A percentile compares a stretch with the other conserved stretches of the same genome.
phyloP scores from a whole-genome alignment of 2,113 vertebrate genomes.

The Corythoichthys intestinalis region DNA sequence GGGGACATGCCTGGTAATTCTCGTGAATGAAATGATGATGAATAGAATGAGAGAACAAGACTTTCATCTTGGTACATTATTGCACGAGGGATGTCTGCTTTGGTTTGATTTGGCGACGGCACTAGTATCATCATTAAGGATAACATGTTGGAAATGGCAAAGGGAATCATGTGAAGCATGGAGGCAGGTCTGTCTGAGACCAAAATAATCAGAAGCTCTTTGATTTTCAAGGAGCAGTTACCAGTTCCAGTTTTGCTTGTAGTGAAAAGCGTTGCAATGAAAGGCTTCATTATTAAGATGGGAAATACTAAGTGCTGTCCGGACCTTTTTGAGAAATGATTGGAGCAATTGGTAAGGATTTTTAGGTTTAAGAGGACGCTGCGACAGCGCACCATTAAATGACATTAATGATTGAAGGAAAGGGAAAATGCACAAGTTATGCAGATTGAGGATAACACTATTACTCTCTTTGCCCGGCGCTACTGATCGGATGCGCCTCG shows the following conservation, averaged over 20 bases:
- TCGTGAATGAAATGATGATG: too few species aligned
- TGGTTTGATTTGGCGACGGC: too few species aligned
- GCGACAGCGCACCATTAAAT: constrained; percentile 42
- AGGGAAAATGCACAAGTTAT: constrained; percentile 28
- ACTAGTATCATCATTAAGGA: too few species aligned
- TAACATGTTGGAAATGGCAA: background rate
- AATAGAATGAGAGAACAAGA: too few species aligned
- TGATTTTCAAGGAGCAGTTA: constrained; percentile 65
- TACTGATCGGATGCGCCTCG: too few species aligned
- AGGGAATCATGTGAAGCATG: constrained; percentile 1
- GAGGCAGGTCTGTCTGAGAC: constrained; percentile 2
- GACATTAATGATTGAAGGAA: constrained; percentile 49
- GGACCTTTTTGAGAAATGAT: constrained; percentile 47
- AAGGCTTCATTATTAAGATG: constrained; percentile 62
- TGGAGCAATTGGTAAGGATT: constrained; percentile 61
- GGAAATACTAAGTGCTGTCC: constrained; percentile 54
- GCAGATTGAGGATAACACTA: constrained; percentile 19
- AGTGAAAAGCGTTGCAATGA: constrained; percentile 61
- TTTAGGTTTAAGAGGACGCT: constrained; percentile 32
- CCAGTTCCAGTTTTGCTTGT: constrained; percentile 39
- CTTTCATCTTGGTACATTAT: too few species aligned
- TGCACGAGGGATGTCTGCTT: too few species aligned
- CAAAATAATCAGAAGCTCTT: constrained; percentile 22
- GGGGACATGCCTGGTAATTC: too few species aligned
- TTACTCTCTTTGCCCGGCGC: too few species aligned